phyloP scores from a whole-genome alignment of 1,140 invertebrate genomes.

The Orchestia grillus region DNA sequence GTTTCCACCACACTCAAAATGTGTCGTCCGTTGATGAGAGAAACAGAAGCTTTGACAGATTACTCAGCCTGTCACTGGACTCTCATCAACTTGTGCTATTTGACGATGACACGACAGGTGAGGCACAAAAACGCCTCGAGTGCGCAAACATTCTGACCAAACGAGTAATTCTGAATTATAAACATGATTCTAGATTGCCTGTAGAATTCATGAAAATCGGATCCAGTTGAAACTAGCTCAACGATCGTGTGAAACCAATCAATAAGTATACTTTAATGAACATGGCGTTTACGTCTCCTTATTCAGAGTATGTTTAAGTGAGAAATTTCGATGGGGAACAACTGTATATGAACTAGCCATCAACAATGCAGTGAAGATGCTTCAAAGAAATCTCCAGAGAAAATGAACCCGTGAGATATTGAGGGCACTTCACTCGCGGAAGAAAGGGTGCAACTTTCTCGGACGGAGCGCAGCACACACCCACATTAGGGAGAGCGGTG shows the following conservation, averaged over 20 bases:
- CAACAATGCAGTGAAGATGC: not conserved
- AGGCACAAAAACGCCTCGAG: no score
- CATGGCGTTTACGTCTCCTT: not conserved
- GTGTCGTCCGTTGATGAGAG: no score
- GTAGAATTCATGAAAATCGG: not conserved
- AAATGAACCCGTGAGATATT: not conserved
- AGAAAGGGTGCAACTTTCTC: not conserved
- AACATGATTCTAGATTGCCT: no score
- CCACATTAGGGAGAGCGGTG: not conserved
- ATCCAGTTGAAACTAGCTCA: not conserved
- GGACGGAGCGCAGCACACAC: not conserved
- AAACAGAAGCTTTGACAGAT: no score
- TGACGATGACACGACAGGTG: no score
- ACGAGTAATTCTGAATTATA: no score
- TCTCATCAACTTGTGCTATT: no score
- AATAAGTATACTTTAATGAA: not conserved
- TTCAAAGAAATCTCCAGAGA: not conserved
- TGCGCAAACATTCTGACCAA: no score
- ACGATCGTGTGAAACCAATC: not conserved
- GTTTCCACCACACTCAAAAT: no score
- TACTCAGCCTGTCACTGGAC: no score
- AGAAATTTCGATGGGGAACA: not conserved
- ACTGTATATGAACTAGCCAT: not conserved
- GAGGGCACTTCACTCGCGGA: not conserved
- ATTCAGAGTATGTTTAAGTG: not conserved